phyloP scores from a whole-genome alignment of 2,113 vertebrate species.

The Microtus ochrogaster region DNA sequence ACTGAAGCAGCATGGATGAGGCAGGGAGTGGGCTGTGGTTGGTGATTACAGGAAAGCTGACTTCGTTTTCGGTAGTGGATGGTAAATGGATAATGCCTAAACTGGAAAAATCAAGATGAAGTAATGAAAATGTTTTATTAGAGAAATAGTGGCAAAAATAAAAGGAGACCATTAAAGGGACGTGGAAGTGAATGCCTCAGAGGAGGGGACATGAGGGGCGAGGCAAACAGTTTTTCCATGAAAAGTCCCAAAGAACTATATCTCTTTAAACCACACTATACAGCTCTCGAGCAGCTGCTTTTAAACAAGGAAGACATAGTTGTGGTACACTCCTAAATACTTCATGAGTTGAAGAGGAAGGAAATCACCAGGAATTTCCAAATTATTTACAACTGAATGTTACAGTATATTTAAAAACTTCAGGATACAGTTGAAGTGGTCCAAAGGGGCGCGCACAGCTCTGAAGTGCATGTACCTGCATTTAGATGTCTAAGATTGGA shows the following conservation, averaged over 20 bases:
- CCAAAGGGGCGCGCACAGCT: conserved; percentile 25
- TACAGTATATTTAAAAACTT: conserved; percentile 6
- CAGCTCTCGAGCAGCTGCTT: background rate
- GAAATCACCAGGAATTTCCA: background rate
- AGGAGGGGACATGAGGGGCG: background rate
- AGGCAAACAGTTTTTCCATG: conserved; percentile 12
- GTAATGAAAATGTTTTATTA: background rate
- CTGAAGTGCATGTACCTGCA: background rate
- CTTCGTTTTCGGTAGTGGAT: background rate
- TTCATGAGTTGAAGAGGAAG: conserved; percentile 4
- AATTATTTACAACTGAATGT: conserved; percentile 45
- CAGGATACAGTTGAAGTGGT: background rate
- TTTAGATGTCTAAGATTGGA: conserved; percentile 30
- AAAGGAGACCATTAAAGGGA: background rate
- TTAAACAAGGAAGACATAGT: conserved; percentile 12
- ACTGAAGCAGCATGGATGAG: background rate
- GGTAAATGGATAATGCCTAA: background rate
- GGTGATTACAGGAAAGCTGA: background rate
- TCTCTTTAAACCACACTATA: conserved; percentile 11
- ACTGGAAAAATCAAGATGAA: background rate
- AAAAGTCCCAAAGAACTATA: background rate
- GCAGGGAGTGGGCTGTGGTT: background rate
- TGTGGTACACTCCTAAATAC: conserved; percentile 3
- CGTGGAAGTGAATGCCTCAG: background rate
- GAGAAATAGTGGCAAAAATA: background rate